Conservation (phyloP, 1,140 invertebrate species). For the Phortica variegata region DNA sequence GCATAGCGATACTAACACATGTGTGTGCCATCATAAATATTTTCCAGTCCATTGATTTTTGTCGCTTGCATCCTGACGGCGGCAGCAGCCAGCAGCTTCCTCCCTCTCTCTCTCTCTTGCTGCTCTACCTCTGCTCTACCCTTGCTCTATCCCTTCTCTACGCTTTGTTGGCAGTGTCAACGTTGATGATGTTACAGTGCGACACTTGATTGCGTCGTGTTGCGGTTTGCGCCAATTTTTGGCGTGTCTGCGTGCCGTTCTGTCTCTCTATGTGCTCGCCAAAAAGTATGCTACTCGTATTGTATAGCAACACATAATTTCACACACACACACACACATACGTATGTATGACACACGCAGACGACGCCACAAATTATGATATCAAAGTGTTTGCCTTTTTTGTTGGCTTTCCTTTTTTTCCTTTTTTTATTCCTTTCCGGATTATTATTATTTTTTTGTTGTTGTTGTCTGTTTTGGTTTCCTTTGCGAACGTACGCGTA, state of each 20-base stretch:
- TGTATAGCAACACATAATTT: too few species aligned
- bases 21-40: constrained; percentile 48
- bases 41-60: constrained; percentile 51
- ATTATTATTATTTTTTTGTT: constrained; percentile 20
- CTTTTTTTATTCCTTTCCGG: constrained; percentile 39
- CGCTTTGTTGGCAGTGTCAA: constrained; percentile 1
- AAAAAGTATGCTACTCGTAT: constrained; percentile 42
- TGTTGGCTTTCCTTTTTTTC: constrained; percentile 8
- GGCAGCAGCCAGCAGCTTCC: not conserved
- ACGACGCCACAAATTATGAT: constrained; percentile 36
- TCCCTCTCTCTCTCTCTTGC: not conserved
- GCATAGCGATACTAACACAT: constrained; percentile 3
- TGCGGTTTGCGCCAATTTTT: constrained; percentile 11
- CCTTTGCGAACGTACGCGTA: too few species aligned
- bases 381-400: constrained; percentile 11
- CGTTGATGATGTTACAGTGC: constrained; percentile 26
- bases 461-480: too few species aligned
- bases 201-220: constrained; percentile 43
- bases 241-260: constrained; percentile 7
- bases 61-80: constrained; percentile 27
- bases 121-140: not conserved
- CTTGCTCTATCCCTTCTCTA: too few species aligned
- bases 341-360: too few species aligned
- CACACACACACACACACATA: too few species aligned
- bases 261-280: constrained; percentile 13